These are phyloP conservation scores for Tiaroga cobitis DNA, from an alignment of 2,797 vertebrate genomes.

Conservation along the genomic window DNA sequence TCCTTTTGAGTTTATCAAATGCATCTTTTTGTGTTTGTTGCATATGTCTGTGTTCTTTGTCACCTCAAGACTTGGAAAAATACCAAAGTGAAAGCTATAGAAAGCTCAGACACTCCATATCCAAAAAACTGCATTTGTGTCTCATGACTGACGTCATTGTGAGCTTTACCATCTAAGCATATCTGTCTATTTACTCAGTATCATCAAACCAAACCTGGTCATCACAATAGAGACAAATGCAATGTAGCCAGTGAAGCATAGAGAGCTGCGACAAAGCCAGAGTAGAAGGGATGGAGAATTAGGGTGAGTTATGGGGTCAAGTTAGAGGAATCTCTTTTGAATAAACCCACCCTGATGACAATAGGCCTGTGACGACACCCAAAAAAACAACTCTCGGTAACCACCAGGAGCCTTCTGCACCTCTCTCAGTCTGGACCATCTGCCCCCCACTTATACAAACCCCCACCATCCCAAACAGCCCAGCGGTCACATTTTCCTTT, in stretches of 20 bases:
- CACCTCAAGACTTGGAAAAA: background rate
- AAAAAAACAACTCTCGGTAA: constrained; percentile 65
- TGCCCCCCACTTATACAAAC: constrained; percentile 74
- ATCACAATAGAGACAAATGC: constrained; percentile 68
- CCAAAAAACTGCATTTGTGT: background rate
- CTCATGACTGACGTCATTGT: constrained; percentile 26
- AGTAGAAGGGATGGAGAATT: constrained; percentile 58
- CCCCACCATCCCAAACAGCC: constrained; percentile 65
- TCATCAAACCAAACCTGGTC: constrained; percentile 47
- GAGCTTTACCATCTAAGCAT: constrained; percentile 25
- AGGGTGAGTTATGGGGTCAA: constrained; percentile 70
- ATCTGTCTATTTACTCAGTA: constrained; percentile 39
- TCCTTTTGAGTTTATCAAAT: background rate
- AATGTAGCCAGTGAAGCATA: constrained; percentile 66
- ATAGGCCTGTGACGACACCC: constrained; percentile 74
- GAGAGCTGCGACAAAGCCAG: constrained; percentile 67
- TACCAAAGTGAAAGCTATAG: too few relatives aligned
- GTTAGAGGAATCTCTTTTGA: constrained; percentile 69
- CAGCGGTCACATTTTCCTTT: constrained; percentile 66
- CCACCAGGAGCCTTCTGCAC: constrained; percentile 64
- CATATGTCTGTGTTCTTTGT: background rate
- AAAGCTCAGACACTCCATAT: too few relatives aligned
- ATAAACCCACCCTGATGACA: constrained; percentile 67
- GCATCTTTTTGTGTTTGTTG: background rate
- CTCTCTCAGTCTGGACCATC: constrained; percentile 73